Evolutionary conservation across 2,113 vertebrate species (phyloP).

Genomic region (Megalops atlanticus): DNA sequence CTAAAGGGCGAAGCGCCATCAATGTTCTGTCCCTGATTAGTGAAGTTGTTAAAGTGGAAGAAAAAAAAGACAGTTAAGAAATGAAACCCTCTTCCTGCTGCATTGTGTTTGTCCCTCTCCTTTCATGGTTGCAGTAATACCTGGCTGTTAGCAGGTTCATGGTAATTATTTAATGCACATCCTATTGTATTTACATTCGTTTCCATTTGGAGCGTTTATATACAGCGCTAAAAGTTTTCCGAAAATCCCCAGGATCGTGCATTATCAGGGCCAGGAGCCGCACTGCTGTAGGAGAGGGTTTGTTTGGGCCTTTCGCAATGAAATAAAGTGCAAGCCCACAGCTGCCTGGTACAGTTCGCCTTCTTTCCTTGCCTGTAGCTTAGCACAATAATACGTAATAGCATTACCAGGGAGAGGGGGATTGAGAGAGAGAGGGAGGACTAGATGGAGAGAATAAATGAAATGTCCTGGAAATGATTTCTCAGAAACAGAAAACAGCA

Average conservation of each 20-base stretch:
- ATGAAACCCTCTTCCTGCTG: neutral
- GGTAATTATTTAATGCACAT: constrained; percentile 67
- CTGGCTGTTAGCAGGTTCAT: constrained; percentile 55
- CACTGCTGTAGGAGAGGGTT: neutral
- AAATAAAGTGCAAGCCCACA: neutral
- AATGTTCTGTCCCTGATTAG: too few species aligned
- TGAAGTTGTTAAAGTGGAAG: too few species aligned
- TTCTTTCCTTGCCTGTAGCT: neutral
- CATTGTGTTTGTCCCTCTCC: constrained; percentile 36
- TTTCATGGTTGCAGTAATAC: constrained; percentile 37
- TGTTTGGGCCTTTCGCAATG: neutral
- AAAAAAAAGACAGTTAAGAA: too few species aligned
- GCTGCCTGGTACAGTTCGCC: neutral
- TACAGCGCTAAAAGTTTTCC: constrained; percentile 26
- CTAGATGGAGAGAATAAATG: neutral
- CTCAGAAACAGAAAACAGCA: neutral
- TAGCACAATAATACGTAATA: constrained; percentile 1
- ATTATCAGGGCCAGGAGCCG: neutral
- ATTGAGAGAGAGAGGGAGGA: neutral
- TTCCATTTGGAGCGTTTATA: constrained; percentile 40
- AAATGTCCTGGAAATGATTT: constrained; percentile 28
- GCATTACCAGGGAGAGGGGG: neutral
- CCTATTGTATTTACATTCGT: constrained; percentile 51
- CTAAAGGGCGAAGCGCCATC: too few species aligned
- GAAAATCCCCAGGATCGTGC: neutral